Evolutionary conservation across 2,797 vertebrate species (phyloP), one percentile per base, ranked within the genome.

Genomic region (Arrhamphus sclerolepis): DNA sequence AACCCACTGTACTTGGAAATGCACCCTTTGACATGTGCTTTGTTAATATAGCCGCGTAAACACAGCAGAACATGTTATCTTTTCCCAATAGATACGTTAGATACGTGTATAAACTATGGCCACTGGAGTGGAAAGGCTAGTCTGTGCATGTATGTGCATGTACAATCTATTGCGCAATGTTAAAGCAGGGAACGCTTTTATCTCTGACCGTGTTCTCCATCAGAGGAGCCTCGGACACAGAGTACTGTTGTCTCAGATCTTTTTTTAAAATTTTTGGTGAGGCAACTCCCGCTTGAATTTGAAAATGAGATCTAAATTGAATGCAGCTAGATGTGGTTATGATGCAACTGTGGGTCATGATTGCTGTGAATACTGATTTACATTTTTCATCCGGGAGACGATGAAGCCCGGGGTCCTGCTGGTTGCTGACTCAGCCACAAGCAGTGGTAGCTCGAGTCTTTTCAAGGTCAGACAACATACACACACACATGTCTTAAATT

Each of bases 121-220:
- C 58, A 66, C 75, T 52, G 55, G 26, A 7, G 20, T 17, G 7
- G 38, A 31, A 68, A 54, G 51, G 73, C 13, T 13, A 38, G 34
- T 14, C 2, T 14, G 11, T 5, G 34, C 34, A 49, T 46, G 7
- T 60, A 40, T 44, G 28, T 44, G 21, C 13, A 14, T 48, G 49
- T 2, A 18, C 21, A 40, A 46, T 18, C 59, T 84, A 80, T 80
- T 57, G 21, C 43, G 34, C 29, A 56, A 69, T 63, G 57, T 66
- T 52, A 57, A 39, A 70, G 62, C 86, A 66, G 80, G 68, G 61
- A 67, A 42, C 58, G 51, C 40, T 57, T 65, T 75, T 62, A 83
- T 83, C 83, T 73, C 40, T 40, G 54, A 77, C 77, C 66, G 54
- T 40, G 70, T 56, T 49, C 43, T 53, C 18, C 9, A 53, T 60